Evolutionary conservation across 2,888 invertebrate genomes (phyloP), one percentile per base, ranked within the genome.

Genomic region (Agrilus mali): DNA sequence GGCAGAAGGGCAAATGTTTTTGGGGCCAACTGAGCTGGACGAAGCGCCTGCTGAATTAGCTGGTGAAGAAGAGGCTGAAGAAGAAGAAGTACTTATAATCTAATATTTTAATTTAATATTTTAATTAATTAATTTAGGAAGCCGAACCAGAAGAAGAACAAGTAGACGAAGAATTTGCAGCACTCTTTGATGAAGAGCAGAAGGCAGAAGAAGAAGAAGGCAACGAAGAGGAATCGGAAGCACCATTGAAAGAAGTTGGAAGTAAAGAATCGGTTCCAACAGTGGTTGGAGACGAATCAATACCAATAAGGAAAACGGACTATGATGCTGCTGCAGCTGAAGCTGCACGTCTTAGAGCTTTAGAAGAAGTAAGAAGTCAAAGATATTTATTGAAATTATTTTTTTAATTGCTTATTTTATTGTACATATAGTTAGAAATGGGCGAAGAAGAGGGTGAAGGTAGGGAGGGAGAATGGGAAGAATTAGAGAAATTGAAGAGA

Each of bases 391-490:
- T 27, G 10, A 27, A 27, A 27, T 8, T 27, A 27, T 10, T 27
- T 27, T 7, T 3, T 22, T 22, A 22, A 10, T 27, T 8, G 27
- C 10, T 20, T 5, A 27, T 27, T 27, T n/a, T n/a, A n/a, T n/a
- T n/a, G n/a, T n/a, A n/a, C n/a, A 27, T 5, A 10, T 5, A 27
- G 35, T 6, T 35, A n/a, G 35, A 12, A 16, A 14, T 35, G 31
- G 39, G 36, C 7, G 45, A 34, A 37, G 40, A 36, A 33, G 36
- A 10, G 17, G 47, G 38, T 6, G 42, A 47, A 17, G 47, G 50
- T 36, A 47, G 53, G 36, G 49, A 50, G 36, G 44, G 50, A 22
- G 48, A 50, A 37, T 40, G 47, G 44, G 40, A 42, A 4, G 46
- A 50, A 36, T 31, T 46, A 1, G 31, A 47, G 36, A 20, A 43